Conservation (phyloP, 2,113 vertebrate genomes). For the Hirundichthys speculiger region DNA sequence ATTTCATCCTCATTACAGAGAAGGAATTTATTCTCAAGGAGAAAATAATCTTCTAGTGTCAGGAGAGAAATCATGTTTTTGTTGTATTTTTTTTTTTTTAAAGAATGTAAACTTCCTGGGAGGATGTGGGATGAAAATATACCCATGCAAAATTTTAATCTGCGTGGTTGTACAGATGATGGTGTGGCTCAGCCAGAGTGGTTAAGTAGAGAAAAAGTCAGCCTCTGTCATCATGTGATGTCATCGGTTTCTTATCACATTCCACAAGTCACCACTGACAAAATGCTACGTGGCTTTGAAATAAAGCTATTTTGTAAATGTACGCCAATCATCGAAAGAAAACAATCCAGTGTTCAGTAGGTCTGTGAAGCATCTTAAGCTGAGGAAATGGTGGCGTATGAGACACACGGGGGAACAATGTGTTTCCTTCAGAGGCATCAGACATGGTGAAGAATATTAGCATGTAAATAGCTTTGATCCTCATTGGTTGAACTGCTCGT, state of each 20-base stretch:
- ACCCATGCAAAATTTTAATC: constrained; percentile 3
- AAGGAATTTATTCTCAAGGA: constrained; percentile 27
- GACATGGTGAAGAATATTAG: constrained; percentile 30
- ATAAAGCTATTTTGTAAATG: background rate
- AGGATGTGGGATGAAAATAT: constrained; percentile 6
- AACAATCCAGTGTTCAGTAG: too few relatives aligned
- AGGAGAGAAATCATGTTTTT: background rate
- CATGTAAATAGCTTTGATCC: constrained; percentile 52
- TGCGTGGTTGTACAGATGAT: constrained; percentile 27
- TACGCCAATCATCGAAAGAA: background rate
- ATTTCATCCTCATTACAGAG: constrained; percentile 49
- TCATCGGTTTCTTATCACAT: constrained; percentile 5
- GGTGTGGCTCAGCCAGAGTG: constrained; percentile 5
- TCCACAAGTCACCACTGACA: background rate
- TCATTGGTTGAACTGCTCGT: background rate
- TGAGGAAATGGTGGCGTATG: background rate
- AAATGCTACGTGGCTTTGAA: background rate
- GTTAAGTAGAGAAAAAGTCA: background rate
- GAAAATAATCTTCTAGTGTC: constrained; percentile 5
- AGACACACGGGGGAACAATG: background rate
- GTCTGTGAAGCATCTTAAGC: background rate
- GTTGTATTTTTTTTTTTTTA: too few relatives aligned
- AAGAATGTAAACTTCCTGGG: constrained; percentile 26
- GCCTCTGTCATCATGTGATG: background rate
- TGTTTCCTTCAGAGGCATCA: background rate